Percentiles rank a stretch among this genome's conserved stretches.
Evolutionary conservation across 2,888 invertebrate species (phyloP).

Genomic region (Agriopis leucophaearia): DNA sequence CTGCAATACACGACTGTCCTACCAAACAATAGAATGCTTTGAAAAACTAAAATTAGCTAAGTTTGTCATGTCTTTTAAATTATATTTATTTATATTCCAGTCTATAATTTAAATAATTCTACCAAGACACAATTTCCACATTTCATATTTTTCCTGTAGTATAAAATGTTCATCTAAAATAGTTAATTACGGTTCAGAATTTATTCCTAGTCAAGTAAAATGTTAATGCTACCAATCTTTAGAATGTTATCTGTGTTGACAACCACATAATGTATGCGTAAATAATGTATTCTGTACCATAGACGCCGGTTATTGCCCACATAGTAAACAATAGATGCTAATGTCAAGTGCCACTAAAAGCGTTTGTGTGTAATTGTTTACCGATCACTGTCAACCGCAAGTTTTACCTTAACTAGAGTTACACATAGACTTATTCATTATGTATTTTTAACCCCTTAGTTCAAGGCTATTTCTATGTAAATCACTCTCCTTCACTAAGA

Average conservation of each 20-base stretch:
- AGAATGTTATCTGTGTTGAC: constrained; percentile 23
- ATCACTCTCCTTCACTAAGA: neutral
- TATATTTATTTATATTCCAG: too few relatives aligned
- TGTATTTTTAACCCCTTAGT: constrained; percentile 3
- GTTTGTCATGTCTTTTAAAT: too few relatives aligned
- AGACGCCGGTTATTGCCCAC: constrained; percentile 36
- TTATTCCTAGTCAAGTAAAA: neutral
- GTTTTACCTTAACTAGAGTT: constrained; percentile 31
- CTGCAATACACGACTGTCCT: neutral
- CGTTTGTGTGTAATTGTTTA: constrained; percentile 70
- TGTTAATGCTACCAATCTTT: constrained; percentile 20
- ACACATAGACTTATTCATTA: constrained; percentile 39
- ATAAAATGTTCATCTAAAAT: neutral
- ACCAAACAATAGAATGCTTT: too few relatives aligned
- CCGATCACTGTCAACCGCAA: constrained; percentile 60
- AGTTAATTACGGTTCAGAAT: neutral
- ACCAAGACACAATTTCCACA: too few relatives aligned
- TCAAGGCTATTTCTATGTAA: neutral
- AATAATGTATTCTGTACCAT: constrained; percentile 33
- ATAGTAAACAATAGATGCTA: constrained; percentile 66
- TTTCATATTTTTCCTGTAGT: too few relatives aligned
- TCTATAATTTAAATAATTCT: neutral
- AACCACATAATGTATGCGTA: constrained; percentile 30
- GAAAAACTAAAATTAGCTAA: too few relatives aligned
- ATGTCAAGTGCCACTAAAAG: constrained; percentile 67